phyloP scores from a whole-genome alignment of 2,113 vertebrate species.

The Macquaria ambigua region DNA sequence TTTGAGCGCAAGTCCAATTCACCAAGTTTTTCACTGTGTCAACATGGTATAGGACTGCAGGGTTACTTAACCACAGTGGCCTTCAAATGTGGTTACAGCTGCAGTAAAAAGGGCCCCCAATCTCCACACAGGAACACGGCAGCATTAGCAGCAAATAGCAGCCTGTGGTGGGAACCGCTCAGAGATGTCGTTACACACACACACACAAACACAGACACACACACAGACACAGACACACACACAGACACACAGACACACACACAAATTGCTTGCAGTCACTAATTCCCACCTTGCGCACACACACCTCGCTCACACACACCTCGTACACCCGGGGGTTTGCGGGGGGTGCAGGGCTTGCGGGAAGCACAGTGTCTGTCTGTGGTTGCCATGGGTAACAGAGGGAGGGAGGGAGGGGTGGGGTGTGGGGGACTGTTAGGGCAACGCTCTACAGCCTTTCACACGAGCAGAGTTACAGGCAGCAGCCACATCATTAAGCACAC shows the following conservation, averaged over 20 bases:
- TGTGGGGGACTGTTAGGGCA: conserved; percentile 32
- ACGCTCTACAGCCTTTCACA: conserved; percentile 55
- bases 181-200: background rate
- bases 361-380: conserved; percentile 69
- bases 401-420: conserved; percentile 22
- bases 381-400: conserved; percentile 80
- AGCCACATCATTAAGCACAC: conserved; percentile 59
- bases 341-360: conserved; percentile 32
- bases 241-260: background rate
- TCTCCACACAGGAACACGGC: conserved; percentile 17
- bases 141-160: conserved; percentile 43
- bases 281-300: background rate
- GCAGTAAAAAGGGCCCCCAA: conserved; percentile 23
- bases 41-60: background rate
- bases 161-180: conserved; percentile 30
- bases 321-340: conserved; percentile 27
- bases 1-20: background rate
- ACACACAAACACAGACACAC: background rate
- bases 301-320: background rate
- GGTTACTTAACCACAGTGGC: conserved; percentile 1
- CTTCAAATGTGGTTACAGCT: background rate
- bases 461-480: conserved; percentile 49
- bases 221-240: background rate
- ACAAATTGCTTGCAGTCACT: conserved; percentile 11
- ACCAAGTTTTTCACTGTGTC: background rate